Base-by-base conservation (phyloP, 2,797 vertebrate genomes). In the Phoeniculus purpureus region DNA sequence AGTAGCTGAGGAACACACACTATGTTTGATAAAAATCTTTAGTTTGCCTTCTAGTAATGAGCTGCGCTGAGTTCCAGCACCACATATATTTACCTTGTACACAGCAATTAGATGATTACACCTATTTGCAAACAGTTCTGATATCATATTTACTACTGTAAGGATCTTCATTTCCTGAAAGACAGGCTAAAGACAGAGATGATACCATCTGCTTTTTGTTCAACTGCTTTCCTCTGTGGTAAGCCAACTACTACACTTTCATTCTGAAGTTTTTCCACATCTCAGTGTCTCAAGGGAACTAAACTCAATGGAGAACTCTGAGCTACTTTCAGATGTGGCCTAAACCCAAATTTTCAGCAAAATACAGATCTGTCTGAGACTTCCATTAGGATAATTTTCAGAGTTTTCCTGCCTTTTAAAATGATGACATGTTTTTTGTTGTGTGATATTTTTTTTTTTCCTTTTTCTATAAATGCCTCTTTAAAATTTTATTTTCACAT, bases 101-200 rank as follows among this genome's bases (percentile, higher is more conserved):
- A 21, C 52, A 70, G 47, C 90, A 89, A 90, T 92, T 92, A 89
- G 92, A 31, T 95, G 73, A 85, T 90, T 93, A 84, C 89, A 87
- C 29, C 55, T 94, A 85, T 92, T 92, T 94, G 82, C 85, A 94
- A 93, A 94, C 84, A 73, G 89, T 84, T 90, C 60, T 62, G 64
- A 56, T 52, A 55, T 84, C 93, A 3, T 90, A 70, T 68, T 91
- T 92, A 79, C 59, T 95, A 73, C 43, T 0, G 1, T 43, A 50
- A 86, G 56, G 17, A 86, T 89, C 59, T 84, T 94, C 12, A 27
- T 70, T 96, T 85, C 75, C 83, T 52, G 75, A 80, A 79, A 83
- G 67, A 52, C 43, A 76, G 74, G 52, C 31, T 89, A n/a, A 52
- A 87, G 58, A 62, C 45, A 43, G 34, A 61, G 73, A 59, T 71